Evolutionary conservation across 2,888 invertebrate species (phyloP).

Genomic region (Amphipoea oculea): DNA sequence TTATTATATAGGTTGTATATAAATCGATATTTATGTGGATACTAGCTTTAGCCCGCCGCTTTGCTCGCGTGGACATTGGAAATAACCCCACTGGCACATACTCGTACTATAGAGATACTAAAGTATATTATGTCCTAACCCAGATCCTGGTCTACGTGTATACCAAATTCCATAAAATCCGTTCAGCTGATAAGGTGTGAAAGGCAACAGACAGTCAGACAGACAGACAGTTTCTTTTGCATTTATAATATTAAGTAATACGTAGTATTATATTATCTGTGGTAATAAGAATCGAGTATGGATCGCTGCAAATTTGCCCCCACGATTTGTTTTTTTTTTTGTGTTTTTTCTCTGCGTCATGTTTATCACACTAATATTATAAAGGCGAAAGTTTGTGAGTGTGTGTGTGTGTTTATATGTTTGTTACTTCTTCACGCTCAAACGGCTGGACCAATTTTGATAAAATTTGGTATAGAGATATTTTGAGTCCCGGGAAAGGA

Average conservation of each 20-base stretch:
- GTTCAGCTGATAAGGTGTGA: not conserved
- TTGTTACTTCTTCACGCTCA: too few relatives aligned
- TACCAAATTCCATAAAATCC: not conserved
- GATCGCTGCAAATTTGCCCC: not conserved
- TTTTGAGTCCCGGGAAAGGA: too few relatives aligned
- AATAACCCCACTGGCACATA: not conserved
- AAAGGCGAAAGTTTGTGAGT: too few relatives aligned
- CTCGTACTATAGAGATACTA: not conserved
- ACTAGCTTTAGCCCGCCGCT: not conserved
- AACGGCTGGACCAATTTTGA: too few relatives aligned
- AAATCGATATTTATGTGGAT: not conserved
- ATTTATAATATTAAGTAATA: not conserved
- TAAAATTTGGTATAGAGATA: too few relatives aligned
- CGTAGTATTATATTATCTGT: too few relatives aligned
- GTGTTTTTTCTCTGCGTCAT: too few relatives aligned
- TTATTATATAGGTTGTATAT: slow-evolving; percentile 16
- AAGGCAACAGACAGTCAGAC: not conserved
- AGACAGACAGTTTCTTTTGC: not conserved
- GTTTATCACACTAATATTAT: too few relatives aligned
- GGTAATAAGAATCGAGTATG: not conserved
- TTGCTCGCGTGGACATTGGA: not conserved
- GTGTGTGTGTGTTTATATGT: too few relatives aligned
- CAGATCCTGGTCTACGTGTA: not conserved
- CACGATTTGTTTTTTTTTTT: too few relatives aligned
- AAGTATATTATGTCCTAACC: not conserved